Conservation (phyloP, 1,140 invertebrate species). For the Leptinotarsa lineolata region DNA sequence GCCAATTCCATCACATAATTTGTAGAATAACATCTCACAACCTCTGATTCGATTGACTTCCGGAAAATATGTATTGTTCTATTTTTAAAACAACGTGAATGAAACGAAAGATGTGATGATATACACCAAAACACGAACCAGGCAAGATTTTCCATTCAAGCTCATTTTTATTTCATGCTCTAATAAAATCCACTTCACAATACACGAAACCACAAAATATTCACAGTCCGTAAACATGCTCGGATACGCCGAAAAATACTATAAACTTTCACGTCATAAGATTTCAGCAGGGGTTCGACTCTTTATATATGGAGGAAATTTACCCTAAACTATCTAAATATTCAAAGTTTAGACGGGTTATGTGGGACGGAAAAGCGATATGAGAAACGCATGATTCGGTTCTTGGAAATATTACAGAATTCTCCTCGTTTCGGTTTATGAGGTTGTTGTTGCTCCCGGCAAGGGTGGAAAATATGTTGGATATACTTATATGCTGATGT, state of each 20-base stretch:
- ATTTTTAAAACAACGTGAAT: too few relatives aligned
- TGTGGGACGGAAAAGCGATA: slow-evolving; percentile 6
- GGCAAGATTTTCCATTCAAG: neutral
- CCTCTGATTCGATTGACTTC: too few relatives aligned
- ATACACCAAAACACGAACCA: neutral
- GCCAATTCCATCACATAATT: too few relatives aligned
- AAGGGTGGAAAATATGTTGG: neutral
- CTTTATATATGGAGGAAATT: slow-evolving; percentile 27
- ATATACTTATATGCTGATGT: too few relatives aligned
- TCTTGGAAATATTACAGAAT: slow-evolving; percentile 3
- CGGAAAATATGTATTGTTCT: too few relatives aligned
- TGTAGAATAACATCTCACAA: too few relatives aligned
- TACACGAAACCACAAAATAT: slow-evolving; percentile 32
- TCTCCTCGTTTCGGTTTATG: slow-evolving; percentile 3
- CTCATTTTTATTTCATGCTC: slow-evolving; percentile 23
- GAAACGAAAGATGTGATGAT: neutral
- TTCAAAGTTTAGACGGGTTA: slow-evolving; percentile 25
- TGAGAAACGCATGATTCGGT: slow-evolving; percentile 13
- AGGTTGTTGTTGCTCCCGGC: neutral
- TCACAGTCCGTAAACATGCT: slow-evolving; percentile 35
- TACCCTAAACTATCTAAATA: slow-evolving; percentile 30
- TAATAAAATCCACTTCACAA: slow-evolving; percentile 32
- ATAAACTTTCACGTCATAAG: slow-evolving; percentile 38
- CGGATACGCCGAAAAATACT: slow-evolving; percentile 29
- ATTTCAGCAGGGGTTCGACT: slow-evolving; percentile 28